Conservation (phyloP, 2,797 vertebrate genomes). For the Psittacula echo region DNA sequence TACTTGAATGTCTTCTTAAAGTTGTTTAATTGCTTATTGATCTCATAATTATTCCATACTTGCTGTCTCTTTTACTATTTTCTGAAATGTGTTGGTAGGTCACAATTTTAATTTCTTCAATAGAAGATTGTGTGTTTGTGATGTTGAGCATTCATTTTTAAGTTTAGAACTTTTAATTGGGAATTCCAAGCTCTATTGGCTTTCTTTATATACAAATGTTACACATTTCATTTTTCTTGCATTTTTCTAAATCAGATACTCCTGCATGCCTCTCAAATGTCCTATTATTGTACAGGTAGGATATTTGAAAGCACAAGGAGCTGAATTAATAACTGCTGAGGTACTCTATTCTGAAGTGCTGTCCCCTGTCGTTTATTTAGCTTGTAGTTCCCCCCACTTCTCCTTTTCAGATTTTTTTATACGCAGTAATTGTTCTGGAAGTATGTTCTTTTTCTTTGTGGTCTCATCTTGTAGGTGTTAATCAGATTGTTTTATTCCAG, state of each 20-base stretch:
- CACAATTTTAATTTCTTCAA: background rate
- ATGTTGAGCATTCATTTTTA: background rate
- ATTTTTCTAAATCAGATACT: background rate
- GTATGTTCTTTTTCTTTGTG: background rate
- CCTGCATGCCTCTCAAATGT: background rate
- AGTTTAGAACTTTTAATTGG: background rate
- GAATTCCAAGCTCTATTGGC: background rate
- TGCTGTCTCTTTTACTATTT: background rate
- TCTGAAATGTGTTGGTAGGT: background rate
- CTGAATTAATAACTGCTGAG: conserved; percentile 6
- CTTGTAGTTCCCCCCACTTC: background rate
- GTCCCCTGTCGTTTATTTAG: background rate
- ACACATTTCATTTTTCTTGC: background rate
- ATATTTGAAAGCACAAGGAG: background rate
- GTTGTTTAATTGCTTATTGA: background rate
- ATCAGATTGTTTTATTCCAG: background rate
- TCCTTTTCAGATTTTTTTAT: background rate
- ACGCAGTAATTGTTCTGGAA: background rate
- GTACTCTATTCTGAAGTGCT: background rate
- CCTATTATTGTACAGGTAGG: background rate
- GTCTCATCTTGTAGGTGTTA: background rate
- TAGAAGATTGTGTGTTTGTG: background rate
- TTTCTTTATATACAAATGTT: background rate
- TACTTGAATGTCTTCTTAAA: background rate
- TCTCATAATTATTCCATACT: background rate